These are phyloP conservation scores for Stegana nigrithorax DNA, from an alignment of 2,888 invertebrate genomes.

Conservation along the genomic window DNA sequence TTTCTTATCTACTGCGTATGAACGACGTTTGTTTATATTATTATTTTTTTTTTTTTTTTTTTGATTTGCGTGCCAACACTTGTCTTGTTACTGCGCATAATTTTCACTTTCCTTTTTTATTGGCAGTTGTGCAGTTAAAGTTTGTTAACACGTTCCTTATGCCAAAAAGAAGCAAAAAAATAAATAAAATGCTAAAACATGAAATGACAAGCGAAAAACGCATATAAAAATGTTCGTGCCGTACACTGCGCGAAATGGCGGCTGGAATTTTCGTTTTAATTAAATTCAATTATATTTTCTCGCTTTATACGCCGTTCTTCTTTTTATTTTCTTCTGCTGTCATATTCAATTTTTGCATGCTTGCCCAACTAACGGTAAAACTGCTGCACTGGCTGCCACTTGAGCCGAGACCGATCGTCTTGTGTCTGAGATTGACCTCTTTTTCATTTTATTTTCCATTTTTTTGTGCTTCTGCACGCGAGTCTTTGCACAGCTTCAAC, in stretches of 20 bases:
- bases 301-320: neutral
- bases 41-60: constrained; percentile 27
- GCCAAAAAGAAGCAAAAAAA: neutral
- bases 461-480: constrained; percentile 47
- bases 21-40: constrained; percentile 15
- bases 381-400: constrained; percentile 45
- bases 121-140: constrained; percentile 45
- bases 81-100: constrained; percentile 46
- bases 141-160: constrained; percentile 6
- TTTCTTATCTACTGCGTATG: neutral
- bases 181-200: neutral
- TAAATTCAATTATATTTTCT: neutral
- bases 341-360: constrained; percentile 52
- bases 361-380: constrained; percentile 59
- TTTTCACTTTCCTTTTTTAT: constrained; percentile 61
- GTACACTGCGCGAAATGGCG: too few relatives aligned
- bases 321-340: constrained; percentile 28
- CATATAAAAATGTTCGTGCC: neutral
- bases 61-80: constrained; percentile 55
- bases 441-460: constrained; percentile 42
- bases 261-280: too few relatives aligned
- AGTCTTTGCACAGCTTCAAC: neutral
- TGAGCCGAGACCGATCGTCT: neutral
- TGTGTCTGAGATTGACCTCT: neutral
- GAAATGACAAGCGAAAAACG: neutral